Percentiles rank a stretch among this genome's conserved stretches.
phyloP scores from a whole-genome alignment of 2,113 vertebrate species.

The Otocyon megalotis region DNA sequence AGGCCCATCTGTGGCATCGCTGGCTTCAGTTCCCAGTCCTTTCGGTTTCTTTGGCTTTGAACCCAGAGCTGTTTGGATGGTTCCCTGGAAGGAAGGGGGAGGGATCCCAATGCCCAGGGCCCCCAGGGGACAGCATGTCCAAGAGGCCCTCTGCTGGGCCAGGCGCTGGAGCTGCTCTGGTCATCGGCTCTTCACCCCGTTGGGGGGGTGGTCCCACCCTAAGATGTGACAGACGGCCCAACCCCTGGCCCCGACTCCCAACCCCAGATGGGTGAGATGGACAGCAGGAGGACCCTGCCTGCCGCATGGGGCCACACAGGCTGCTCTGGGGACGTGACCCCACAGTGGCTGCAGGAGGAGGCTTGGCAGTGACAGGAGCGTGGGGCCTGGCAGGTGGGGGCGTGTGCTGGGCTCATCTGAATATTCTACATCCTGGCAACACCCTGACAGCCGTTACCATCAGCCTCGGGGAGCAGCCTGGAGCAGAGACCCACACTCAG shows the following conservation, averaged over 20 bases:
- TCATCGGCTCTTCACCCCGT: rapidly evolving
- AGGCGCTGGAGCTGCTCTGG: not conserved
- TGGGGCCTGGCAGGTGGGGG: not conserved
- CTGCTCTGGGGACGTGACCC: no score
- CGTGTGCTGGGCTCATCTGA: not conserved
- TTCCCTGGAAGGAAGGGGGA: not conserved
- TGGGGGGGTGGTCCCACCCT: rapidly evolving
- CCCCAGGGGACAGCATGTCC: rapidly evolving
- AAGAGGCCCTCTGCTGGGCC: not conserved
- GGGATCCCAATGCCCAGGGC: not conserved
- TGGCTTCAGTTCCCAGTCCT: not conserved
- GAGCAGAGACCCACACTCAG: not conserved
- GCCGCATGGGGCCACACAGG: not conserved
- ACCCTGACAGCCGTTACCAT: not conserved
- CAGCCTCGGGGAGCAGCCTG: not conserved
- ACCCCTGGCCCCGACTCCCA: not conserved
- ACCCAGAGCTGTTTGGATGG: not conserved
- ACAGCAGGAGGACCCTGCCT: rapidly evolving
- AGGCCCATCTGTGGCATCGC: not conserved
- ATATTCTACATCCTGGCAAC: not conserved
- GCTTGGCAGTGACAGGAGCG: not conserved
- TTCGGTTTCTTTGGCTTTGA: not conserved
- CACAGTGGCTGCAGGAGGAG: not conserved
- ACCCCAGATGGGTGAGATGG: not conserved
- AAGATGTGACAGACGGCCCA: not conserved